A percentile compares a stretch with the other conserved stretches of the same genome.
Evolutionary conservation across 2,113 vertebrate species (phyloP).

Genomic region (Pungitius pungitius): DNA sequence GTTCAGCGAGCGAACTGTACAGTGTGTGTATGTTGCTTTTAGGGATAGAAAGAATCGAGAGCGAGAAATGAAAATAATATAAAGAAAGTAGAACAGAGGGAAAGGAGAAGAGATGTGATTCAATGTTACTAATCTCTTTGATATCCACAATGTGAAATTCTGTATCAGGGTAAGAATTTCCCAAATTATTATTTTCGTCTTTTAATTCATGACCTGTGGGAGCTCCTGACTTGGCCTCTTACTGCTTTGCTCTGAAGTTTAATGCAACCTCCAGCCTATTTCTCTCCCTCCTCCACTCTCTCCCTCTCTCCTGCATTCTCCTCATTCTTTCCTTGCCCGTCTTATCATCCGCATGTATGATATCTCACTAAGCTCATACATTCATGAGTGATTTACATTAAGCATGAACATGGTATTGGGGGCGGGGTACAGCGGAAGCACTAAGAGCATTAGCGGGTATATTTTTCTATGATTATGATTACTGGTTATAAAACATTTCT

Average conservation of each 20-base stretch:
- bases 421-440: constrained; percentile 2
- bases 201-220: constrained; percentile 69
- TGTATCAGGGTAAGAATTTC: constrained; percentile 36
- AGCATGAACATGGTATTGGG: constrained; percentile 18
- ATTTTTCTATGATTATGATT: constrained; percentile 37
- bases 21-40: constrained; percentile 5
- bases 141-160: constrained; percentile 53
- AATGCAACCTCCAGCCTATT: constrained; percentile 26
- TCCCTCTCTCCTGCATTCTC: constrained; percentile 33
- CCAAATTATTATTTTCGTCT: constrained; percentile 64
- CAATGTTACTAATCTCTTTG: constrained; percentile 43
- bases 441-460: constrained; percentile 35
- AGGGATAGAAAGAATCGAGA: background rate
- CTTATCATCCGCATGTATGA: constrained; percentile 48
- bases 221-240: constrained; percentile 54
- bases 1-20: background rate
- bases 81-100: background rate
- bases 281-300: background rate
- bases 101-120: constrained; percentile 29
- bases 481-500: constrained; percentile 35
- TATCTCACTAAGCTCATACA: constrained; percentile 43
- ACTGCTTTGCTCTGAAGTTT: constrained; percentile 56
- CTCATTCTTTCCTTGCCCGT: constrained; percentile 55
- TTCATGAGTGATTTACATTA: constrained; percentile 60
- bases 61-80: background rate